phyloP scores from a whole-genome alignment of 2,888 invertebrate species.

The Pherbina coryleti region DNA sequence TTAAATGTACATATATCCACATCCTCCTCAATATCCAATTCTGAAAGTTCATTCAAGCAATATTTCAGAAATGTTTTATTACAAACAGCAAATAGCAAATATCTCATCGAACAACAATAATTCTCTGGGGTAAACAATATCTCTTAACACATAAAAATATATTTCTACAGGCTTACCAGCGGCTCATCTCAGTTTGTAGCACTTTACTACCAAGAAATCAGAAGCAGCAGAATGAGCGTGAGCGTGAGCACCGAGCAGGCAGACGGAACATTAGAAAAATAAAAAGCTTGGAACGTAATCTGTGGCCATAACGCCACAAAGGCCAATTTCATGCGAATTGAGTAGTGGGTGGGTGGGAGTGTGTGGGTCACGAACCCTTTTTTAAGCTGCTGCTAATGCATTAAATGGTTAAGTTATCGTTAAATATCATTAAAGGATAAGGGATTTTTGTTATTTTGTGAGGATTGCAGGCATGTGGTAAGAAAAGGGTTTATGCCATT shows the following conservation, averaged over 20 bases:
- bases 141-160: too few relatives aligned
- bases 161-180: not conserved
- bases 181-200: not conserved
- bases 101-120: too few relatives aligned
- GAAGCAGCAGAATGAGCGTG: not conserved
- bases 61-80: too few relatives aligned
- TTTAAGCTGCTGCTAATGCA: not conserved
- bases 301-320: slow-evolving; percentile 17
- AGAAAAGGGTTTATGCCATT: too few relatives aligned
- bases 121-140: too few relatives aligned
- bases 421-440: not conserved
- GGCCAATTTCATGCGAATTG: not conserved
- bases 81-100: too few relatives aligned
- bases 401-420: not conserved
- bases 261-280: too few relatives aligned
- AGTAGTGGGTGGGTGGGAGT: not conserved
- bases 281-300: not conserved
- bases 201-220: slow-evolving; percentile 1
- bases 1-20: too few relatives aligned
- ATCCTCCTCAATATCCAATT: too few relatives aligned
- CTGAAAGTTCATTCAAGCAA: too few relatives aligned
- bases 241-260: not conserved
- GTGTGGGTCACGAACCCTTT: slow-evolving; percentile 1
- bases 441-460: not conserved
- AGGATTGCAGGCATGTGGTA: too few relatives aligned